phyloP scores from a whole-genome alignment of 2,797 vertebrate species.

The Enteromius unitaeniatus region DNA sequence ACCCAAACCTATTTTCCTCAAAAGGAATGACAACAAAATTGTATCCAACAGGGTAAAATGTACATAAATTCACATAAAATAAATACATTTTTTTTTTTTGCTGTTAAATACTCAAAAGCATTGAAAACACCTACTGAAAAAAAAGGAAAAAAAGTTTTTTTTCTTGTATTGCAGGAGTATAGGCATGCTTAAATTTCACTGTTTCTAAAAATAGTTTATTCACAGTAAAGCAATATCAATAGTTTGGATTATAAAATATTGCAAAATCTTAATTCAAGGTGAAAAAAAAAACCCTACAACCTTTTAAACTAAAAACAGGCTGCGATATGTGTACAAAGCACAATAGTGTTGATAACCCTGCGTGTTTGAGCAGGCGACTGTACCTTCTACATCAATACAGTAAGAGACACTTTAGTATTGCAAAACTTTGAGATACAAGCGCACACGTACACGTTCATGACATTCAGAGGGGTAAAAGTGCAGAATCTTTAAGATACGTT shows the following conservation, averaged over 20 bases:
- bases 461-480: constrained; percentile 29
- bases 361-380: constrained; percentile 62
- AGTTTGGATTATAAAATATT: constrained; percentile 78
- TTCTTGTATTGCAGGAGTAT: constrained; percentile 71
- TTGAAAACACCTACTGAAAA: constrained; percentile 62
- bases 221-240: constrained; percentile 80
- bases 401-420: constrained; percentile 72
- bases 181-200: constrained; percentile 74
- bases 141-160: constrained; percentile 58
- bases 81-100: constrained; percentile 71
- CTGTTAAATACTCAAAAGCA: constrained; percentile 66
- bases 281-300: constrained; percentile 60
- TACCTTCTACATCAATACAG: constrained; percentile 52
- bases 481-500: background rate
- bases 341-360: constrained; percentile 65
- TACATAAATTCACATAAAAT: constrained; percentile 79
- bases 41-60: constrained; percentile 67
- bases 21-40: constrained; percentile 69
- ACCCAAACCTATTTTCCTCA: constrained; percentile 66
- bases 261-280: constrained; percentile 78
- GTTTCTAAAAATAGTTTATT: constrained; percentile 80
- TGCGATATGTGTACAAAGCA: constrained; percentile 69
- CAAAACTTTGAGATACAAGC: constrained; percentile 70
- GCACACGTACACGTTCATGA: constrained; percentile 14
- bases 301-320: constrained; percentile 63